Base-by-base conservation (phyloP, 1,140 invertebrate species). In the Drosophila kikkawai region DNA sequence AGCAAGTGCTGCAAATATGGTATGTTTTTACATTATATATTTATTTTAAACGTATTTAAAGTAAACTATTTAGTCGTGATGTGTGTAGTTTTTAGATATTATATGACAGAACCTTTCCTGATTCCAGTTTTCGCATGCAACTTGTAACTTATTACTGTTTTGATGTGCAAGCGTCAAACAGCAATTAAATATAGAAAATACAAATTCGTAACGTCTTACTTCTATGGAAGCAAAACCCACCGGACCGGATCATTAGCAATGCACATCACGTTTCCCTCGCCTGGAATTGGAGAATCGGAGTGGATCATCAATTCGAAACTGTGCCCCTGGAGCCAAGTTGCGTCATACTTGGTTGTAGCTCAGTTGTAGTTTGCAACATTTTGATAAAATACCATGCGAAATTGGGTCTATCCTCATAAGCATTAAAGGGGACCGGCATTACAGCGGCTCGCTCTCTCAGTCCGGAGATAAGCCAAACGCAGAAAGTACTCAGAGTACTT, bases 381-480 rank as follows among this genome's bases (percentile, higher is more conserved):
- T 29, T 39, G 34, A 63, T 66, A 75, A 78, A 47, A 22, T 36
- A 44, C 37, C 12, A 55, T 13, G 53, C 22, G 39, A 78, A 86
- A 75, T 47, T 86, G 39, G 79, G 82, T 66, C 79, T 70, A 55
- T 58, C 60, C 80, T 83, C 69, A 82, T 70, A 67, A 70, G 70
- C 80, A 83, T 83, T 70, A 80, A 80, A 64, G 78, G 80, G 80
- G 80, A 83, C 80, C 80, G 75, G 80, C 80, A 79, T 82, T 13
- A 15, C 26, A 47, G 58, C 17, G 55, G 2, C 29, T 26, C 17
- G 29, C 64, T 61, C 12, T 61, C 7, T 42, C n/a, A 29, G 7
- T 5, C 12, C 29, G 8, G 11, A 50, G 80, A 82, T 82, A 82
- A 80, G 70, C 47, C 29, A 8, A 36, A 12, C 13, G 19, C 42